These are phyloP conservation scores for Hestina assimilis DNA, from an alignment of 1,140 invertebrate species.

Conservation along the genomic window DNA sequence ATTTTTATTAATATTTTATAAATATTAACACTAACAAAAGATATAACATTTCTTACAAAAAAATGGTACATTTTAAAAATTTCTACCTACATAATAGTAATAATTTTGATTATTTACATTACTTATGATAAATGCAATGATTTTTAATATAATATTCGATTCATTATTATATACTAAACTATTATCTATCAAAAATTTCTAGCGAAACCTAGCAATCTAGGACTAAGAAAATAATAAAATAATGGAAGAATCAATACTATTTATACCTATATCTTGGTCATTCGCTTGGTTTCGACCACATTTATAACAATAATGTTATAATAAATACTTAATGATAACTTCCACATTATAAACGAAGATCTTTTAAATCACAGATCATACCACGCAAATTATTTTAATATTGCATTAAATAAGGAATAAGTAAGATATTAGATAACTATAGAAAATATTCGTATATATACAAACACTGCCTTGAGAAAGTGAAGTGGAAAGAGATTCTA, in stretches of 20 bases:
- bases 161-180: not conserved
- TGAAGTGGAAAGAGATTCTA: not conserved
- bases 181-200: constrained; percentile 3
- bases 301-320: constrained; percentile 1
- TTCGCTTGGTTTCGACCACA: not conserved
- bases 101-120: constrained; percentile 20
- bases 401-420: not conserved
- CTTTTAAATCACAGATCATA: constrained; percentile 22
- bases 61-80: constrained; percentile 26
- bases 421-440: too few species aligned
- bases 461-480: not conserved
- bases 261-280: too few species aligned
- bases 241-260: not conserved
- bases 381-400: constrained; percentile 9
- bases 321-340: not conserved
- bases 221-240: constrained; percentile 4
- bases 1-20: constrained; percentile 2
- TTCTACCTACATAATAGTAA: constrained; percentile 20
- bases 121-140: constrained; percentile 13
- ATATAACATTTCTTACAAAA: constrained; percentile 26
- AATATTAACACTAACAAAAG: constrained; percentile 21
- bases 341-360: not conserved
- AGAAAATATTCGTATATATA: too few species aligned
- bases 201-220: constrained; percentile 13
- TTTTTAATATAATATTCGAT: not conserved